Conservation (phyloP, 2,113 vertebrate species). For the Chiloscyllium plagiosum region DNA sequence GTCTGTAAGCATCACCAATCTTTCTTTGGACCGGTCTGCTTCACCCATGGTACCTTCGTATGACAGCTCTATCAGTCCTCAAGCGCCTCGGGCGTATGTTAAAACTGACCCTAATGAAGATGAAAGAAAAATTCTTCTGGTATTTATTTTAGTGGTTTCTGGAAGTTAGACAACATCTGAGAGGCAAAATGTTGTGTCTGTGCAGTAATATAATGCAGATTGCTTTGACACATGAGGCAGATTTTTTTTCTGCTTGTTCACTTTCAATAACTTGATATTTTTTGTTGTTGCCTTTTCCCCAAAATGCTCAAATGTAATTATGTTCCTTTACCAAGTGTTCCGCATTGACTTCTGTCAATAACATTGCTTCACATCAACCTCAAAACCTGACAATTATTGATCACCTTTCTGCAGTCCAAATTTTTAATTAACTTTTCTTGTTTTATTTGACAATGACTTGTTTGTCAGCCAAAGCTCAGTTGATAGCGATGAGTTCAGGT, state of each 20-base stretch:
- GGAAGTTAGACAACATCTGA: neutral
- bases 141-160: conserved; percentile 45
- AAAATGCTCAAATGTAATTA: neutral
- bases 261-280: neutral
- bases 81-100: conserved; percentile 68
- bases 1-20: conserved; percentile 86
- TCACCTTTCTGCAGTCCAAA: neutral
- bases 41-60: conserved; percentile 84
- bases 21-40: conserved; percentile 81
- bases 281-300: no score
- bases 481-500: neutral
- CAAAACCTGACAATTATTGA: neutral
- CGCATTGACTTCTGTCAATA: neutral
- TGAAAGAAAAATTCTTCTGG: conserved; percentile 93
- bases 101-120: conserved; percentile 85
- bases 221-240: neutral
- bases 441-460: neutral
- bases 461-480: neutral
- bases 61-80: conserved; percentile 84
- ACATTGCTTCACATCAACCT: neutral
- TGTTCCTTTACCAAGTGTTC: neutral
- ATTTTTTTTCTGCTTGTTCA: neutral
- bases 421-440: neutral
- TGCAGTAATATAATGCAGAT: neutral
- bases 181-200: neutral